Evolutionary conservation across 2,113 vertebrate genomes (phyloP).

Genomic region (Leucoraja erinaceus): DNA sequence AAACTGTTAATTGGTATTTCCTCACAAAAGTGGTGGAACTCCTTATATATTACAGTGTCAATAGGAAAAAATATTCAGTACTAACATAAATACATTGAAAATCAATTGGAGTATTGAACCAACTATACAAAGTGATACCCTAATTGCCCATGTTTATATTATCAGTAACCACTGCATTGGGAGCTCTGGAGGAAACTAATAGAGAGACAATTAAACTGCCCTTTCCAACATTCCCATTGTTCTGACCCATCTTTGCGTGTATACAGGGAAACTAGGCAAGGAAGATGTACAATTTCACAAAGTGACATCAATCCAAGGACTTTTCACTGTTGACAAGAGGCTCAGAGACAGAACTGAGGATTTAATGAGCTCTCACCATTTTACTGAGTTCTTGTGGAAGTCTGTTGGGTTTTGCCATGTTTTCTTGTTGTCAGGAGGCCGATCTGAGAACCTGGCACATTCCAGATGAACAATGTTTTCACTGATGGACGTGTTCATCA

Average conservation of each 20-base stretch:
- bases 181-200: not conserved
- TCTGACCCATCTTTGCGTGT: not conserved
- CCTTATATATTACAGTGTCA: not conserved
- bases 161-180: not conserved
- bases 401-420: not conserved
- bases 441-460: not conserved
- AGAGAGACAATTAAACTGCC: not conserved
- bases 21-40: not conserved
- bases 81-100: not conserved
- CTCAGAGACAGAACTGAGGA: too few species aligned
- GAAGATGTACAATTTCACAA: too few species aligned
- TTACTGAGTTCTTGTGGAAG: not conserved
- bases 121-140: not conserved
- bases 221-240: not conserved
- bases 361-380: too few species aligned
- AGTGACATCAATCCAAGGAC: too few species aligned
- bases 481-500: too few species aligned
- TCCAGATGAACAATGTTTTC: too few species aligned
- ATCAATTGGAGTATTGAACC: not conserved
- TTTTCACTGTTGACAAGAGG: too few species aligned
- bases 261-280: too few species aligned
- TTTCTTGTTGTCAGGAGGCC: not conserved
- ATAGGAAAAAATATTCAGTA: not conserved
- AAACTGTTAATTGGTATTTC: not conserved
- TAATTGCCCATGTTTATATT: not conserved